A percentile compares a stretch with the other conserved stretches of the same genome.
Evolutionary conservation across 1,140 invertebrate species (phyloP).

Genomic region (Halesus radiatus): DNA sequence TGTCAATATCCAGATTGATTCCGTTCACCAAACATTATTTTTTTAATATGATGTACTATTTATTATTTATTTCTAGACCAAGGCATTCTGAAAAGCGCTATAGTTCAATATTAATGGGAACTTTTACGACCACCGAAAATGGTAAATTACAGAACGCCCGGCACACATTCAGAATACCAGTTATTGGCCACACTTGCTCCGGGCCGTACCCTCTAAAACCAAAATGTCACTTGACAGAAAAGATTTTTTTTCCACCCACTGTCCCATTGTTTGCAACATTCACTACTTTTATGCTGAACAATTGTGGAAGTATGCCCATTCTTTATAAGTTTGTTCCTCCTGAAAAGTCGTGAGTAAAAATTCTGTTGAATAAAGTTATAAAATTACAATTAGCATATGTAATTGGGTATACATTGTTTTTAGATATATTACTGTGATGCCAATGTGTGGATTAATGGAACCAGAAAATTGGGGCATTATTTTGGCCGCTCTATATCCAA

Average conservation of each 20-base stretch:
- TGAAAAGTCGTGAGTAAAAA: conserved; percentile 31
- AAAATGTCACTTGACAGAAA: background rate
- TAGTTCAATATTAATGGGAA: conserved; percentile 16
- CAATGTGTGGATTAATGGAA: conserved; percentile 65
- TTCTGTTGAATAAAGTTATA: background rate
- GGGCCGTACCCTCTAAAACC: background rate
- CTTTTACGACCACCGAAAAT: background rate
- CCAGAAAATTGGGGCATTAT: conserved; percentile 66
- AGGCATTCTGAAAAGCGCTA: background rate
- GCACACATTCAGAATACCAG: conserved; percentile 37
- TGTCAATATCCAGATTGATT: background rate
- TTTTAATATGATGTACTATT: too few relatives aligned
- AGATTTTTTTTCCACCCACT: conserved; percentile 34
- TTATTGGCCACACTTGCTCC: conserved; percentile 26
- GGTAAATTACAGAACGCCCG: background rate
- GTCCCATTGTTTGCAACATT: conserved; percentile 22
- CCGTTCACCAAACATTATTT: too few relatives aligned
- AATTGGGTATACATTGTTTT: conserved; percentile 30
- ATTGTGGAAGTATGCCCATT: background rate
- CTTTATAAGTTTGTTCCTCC: conserved; percentile 36
- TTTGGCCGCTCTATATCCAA: conserved; percentile 64
- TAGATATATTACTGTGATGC: conserved; percentile 64
- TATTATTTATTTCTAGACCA: conserved; percentile 7
- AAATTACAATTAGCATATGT: too few relatives aligned
- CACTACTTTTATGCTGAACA: conserved; percentile 25